These are phyloP conservation scores for Polydrusus tereticollis DNA, from an alignment of 2,888 invertebrate genomes.

Conservation along the genomic window DNA sequence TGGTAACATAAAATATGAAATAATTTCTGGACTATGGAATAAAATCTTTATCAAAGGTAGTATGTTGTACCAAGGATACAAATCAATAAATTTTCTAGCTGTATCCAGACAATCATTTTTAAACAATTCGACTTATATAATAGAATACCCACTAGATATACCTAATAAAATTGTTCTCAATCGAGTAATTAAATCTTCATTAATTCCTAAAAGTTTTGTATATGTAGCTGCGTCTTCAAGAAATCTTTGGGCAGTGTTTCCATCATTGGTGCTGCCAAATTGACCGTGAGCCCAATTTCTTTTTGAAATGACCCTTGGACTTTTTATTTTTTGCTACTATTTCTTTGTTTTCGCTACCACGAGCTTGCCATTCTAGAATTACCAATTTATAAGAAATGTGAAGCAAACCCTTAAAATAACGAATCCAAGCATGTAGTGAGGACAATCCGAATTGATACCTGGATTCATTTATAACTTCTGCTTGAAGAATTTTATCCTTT, in stretches of 20 bases:
- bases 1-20: not conserved
- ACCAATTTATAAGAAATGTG: constrained; percentile 21
- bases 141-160: constrained; percentile 15
- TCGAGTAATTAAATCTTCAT: not conserved
- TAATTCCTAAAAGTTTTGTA: not conserved
- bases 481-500: constrained; percentile 18
- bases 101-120: constrained; percentile 9
- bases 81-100: not conserved
- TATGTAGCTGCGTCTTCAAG: not conserved
- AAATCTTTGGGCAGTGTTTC: not conserved
- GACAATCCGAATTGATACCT: constrained; percentile 22
- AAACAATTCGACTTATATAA: constrained; percentile 4
- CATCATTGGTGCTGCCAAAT: constrained; percentile 6
- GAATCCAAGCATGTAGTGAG: too few relatives aligned
- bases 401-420: constrained; percentile 21
- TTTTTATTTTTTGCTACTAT: not conserved
- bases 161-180: not conserved
- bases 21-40: not conserved
- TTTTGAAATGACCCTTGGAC: not conserved
- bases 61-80: constrained; percentile 18
- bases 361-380: constrained; percentile 8
- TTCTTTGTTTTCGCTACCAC: constrained; percentile 9
- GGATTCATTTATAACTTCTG: constrained; percentile 1
- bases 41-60: not conserved
- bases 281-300: constrained; percentile 2